Percentiles rank a stretch among this genome's conserved stretches.
These are phyloP conservation scores for Raphicerus campestris DNA, from an alignment of 2,113 vertebrate species.

Conservation along the genomic window DNA sequence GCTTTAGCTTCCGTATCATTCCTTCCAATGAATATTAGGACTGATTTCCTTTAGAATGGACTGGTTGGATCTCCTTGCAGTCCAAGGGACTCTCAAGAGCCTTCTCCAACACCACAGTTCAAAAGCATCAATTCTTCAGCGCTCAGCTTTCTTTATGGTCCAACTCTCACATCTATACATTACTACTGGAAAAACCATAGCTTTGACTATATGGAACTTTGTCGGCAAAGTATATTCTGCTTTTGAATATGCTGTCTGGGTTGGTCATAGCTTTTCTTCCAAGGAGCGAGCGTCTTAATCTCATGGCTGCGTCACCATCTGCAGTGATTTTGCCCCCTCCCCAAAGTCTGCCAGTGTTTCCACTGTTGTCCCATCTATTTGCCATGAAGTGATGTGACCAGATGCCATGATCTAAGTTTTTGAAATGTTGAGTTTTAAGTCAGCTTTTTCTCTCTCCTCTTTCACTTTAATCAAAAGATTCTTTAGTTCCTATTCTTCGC, in stretches of 20 bases:
- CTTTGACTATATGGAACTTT: neutral
- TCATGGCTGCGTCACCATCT: neutral
- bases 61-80: neutral
- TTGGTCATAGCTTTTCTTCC: neutral
- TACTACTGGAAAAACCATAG: neutral
- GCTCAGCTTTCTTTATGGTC: neutral
- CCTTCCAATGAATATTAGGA: neutral
- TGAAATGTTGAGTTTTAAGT: neutral
- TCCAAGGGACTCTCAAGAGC: neutral
- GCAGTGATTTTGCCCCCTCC: neutral
- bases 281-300: neutral
- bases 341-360: neutral
- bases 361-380: neutral
- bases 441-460: neutral
- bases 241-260: neutral
- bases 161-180: neutral
- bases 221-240: neutral
- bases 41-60: neutral
- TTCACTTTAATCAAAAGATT: neutral
- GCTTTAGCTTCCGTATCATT: neutral
- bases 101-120: neutral
- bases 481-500: neutral
- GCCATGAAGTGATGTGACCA: neutral
- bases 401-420: neutral
- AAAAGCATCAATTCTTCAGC: neutral